Evolutionary conservation across 2,888 invertebrate species (phyloP).

Genomic region (Synergus japonicus): DNA sequence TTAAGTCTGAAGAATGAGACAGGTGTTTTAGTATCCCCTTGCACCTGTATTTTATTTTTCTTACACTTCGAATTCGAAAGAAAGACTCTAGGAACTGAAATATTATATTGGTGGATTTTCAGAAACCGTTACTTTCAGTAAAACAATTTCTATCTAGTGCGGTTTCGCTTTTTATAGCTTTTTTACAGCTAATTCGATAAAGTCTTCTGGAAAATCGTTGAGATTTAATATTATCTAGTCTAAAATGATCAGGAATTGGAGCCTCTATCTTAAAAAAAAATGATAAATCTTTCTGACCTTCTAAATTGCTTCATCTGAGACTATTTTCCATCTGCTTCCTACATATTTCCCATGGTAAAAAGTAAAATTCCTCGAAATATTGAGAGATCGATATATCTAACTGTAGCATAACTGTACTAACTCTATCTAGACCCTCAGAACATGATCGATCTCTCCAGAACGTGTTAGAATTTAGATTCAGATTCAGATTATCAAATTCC

Average conservation of each 20-base stretch:
- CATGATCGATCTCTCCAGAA: background rate
- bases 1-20: constrained; percentile 47
- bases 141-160: background rate
- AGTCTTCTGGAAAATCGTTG: background rate
- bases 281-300: no score
- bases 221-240: background rate
- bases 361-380: background rate
- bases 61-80: background rate
- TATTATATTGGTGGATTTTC: background rate
- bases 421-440: background rate
- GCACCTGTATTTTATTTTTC: constrained; percentile 51
- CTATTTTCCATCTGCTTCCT: background rate
- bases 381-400: background rate
- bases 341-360: background rate
- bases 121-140: background rate
- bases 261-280: no score
- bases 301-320: background rate
- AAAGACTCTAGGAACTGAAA: background rate
- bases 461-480: background rate
- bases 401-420: background rate
- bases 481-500: background rate
- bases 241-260: no score
- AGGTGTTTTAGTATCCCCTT: constrained; percentile 51
- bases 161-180: background rate
- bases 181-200: background rate